A percentile compares a stretch with the other conserved stretches of the same genome.
These are phyloP conservation scores for Heptranchias perlo DNA, from an alignment of 2,113 vertebrate genomes.

Conservation along the genomic window DNA sequence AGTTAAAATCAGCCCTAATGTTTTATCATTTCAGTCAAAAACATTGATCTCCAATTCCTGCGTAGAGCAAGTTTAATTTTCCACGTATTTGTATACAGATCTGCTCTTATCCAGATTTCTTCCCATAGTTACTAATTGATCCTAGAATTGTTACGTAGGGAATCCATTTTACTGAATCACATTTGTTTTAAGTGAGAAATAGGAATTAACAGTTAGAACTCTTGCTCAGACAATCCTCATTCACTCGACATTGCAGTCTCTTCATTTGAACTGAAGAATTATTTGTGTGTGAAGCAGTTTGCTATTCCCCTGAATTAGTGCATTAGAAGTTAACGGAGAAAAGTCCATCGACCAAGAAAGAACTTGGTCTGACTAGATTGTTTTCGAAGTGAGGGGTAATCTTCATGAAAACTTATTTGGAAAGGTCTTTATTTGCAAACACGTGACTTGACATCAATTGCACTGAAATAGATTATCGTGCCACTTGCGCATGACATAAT, in stretches of 20 bases:
- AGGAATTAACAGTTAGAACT: background rate
- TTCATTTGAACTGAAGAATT: background rate
- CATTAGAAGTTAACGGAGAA: background rate
- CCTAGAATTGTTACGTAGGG: background rate
- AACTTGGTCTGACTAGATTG: background rate
- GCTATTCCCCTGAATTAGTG: background rate
- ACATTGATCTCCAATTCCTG: too few species aligned
- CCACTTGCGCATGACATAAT: background rate
- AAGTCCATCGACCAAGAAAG: background rate
- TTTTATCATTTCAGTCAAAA: too few species aligned
- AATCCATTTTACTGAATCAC: background rate
- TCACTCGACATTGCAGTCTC: background rate
- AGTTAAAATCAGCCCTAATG: too few species aligned
- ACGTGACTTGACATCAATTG: background rate
- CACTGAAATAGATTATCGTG: background rate
- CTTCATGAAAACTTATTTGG: background rate
- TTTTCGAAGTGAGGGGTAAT: background rate
- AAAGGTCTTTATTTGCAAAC: background rate
- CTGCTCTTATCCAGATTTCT: background rate
- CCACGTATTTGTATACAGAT: too few species aligned
- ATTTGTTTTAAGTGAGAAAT: background rate
- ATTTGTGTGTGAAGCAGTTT: background rate
- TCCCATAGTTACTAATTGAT: background rate
- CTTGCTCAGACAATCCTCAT: background rate
- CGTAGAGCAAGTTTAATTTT: too few species aligned